Conservation (phyloP, 2,888 invertebrate genomes). For the Watsonalla cultraria region DNA sequence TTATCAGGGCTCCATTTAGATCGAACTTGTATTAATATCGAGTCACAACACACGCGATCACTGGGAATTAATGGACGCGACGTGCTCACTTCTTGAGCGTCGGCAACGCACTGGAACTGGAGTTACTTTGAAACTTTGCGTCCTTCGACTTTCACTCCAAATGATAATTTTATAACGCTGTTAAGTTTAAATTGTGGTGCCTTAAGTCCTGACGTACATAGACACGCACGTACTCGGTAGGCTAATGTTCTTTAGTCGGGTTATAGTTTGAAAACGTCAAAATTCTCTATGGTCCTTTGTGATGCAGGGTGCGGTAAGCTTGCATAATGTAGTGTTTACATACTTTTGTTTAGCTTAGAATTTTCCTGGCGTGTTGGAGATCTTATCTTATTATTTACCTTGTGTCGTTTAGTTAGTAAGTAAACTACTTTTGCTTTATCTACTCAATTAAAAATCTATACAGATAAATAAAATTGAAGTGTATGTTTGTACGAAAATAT, state of each 20-base stretch:
- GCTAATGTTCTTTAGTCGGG: slow-evolving; percentile 8
- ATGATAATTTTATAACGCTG: slow-evolving; percentile 46
- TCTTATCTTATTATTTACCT: slow-evolving; percentile 35
- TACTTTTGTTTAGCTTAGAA: slow-evolving; percentile 33
- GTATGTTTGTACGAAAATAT: too few species aligned
- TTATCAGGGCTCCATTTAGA: slow-evolving; percentile 1
- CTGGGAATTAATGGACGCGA: slow-evolving; percentile 5
- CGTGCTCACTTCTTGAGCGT: slow-evolving; percentile 29
- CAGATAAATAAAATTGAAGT: too few species aligned
- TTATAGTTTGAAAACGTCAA: slow-evolving; percentile 12
- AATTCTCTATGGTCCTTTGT: slow-evolving; percentile 21
- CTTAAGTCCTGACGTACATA: slow-evolving; percentile 5
- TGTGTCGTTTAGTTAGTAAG: slow-evolving; percentile 32
- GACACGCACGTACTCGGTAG: slow-evolving; percentile 1
- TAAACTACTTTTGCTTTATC: too few species aligned
- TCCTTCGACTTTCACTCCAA: slow-evolving; percentile 72
- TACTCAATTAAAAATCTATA: slow-evolving; percentile 13
- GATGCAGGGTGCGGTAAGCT: slow-evolving; percentile 23
- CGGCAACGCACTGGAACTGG: slow-evolving; percentile 47
- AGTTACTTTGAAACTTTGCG: too few species aligned
- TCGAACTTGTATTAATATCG: slow-evolving; percentile 1
- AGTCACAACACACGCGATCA: slow-evolving; percentile 2
- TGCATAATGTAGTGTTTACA: slow-evolving; percentile 24
- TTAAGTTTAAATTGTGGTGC: slow-evolving; percentile 15
- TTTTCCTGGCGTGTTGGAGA: slow-evolving; percentile 30